These are phyloP conservation scores for Lathronympha strigana DNA, from an alignment of 2,888 invertebrate species.

Conservation along the genomic window DNA sequence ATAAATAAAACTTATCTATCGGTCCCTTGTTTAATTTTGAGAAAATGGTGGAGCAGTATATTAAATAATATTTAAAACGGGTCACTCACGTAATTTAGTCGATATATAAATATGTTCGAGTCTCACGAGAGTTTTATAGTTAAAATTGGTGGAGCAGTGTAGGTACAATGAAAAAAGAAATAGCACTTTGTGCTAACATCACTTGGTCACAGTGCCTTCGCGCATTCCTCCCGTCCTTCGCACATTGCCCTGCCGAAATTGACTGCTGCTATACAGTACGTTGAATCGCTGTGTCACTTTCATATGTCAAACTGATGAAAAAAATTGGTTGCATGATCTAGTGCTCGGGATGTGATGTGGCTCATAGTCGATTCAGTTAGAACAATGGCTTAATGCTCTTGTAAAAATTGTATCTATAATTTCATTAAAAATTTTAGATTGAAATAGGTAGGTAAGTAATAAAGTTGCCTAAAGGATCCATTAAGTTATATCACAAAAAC, in stretches of 20 bases:
- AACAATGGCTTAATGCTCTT: no score
- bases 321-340: no score
- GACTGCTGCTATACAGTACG: neutral
- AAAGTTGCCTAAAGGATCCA: slow-evolving; percentile 14
- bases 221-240: neutral
- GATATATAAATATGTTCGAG: no score
- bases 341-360: no score
- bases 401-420: neutral
- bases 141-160: neutral
- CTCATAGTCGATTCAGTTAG: no score
- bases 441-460: neutral
- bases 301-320: no score
- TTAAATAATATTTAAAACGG: no score
- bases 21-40: neutral
- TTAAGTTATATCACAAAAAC: slow-evolving; percentile 43
- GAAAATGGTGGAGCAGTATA: neutral
- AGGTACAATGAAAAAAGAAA: neutral
- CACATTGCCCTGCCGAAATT: neutral
- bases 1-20: neutral
- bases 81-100: no score
- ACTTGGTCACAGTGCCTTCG: neutral
- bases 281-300: no score
- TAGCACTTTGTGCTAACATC: neutral
- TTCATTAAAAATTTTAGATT: slow-evolving; percentile 15
- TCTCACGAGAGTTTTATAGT: no score